A percentile compares a stretch with the other conserved stretches of the same genome.
Evolutionary conservation across 1,140 invertebrate genomes (phyloP).

Genomic region (Metaphire vulgaris): DNA sequence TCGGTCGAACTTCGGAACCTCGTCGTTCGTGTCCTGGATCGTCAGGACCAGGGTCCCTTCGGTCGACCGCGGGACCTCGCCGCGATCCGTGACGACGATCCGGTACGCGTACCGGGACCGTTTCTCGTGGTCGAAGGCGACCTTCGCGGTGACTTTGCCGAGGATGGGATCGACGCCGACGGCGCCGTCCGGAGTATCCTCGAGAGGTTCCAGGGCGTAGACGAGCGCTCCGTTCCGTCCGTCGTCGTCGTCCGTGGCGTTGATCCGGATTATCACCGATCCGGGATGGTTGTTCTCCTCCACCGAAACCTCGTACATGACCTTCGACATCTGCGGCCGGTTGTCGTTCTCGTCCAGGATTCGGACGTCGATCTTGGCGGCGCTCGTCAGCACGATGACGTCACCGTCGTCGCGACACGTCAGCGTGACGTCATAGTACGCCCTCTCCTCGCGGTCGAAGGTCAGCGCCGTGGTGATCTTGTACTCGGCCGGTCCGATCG

Average conservation of each 20-base stretch:
- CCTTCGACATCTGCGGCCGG: slow-evolving; percentile 25
- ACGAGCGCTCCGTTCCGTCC: slow-evolving; percentile 33
- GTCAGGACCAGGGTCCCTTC: slow-evolving; percentile 30
- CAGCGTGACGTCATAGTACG: slow-evolving; percentile 31
- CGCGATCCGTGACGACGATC: slow-evolving; percentile 34
- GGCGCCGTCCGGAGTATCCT: slow-evolving; percentile 28
- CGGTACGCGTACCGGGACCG: slow-evolving; percentile 27
- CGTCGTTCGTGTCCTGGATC: slow-evolving; percentile 26
- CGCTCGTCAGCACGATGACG: slow-evolving; percentile 32
- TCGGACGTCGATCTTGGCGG: slow-evolving; percentile 50
- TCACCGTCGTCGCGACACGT: slow-evolving; percentile 39
- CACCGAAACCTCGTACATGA: slow-evolving; percentile 22
- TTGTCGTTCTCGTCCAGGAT: slow-evolving; percentile 55
- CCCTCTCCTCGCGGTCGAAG: slow-evolving; percentile 32
- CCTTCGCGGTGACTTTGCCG: slow-evolving; percentile 31
- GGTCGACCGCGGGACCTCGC: slow-evolving; percentile 25
- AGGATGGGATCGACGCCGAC: slow-evolving; percentile 32
- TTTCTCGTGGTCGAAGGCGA: slow-evolving; percentile 35
- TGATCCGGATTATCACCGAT: slow-evolving; percentile 35
- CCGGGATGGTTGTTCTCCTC: slow-evolving; percentile 37
- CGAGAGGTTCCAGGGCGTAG: slow-evolving; percentile 38
- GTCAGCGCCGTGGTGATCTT: slow-evolving; percentile 35
- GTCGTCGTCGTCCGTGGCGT: slow-evolving; percentile 40
- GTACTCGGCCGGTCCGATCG: slow-evolving; percentile 33
- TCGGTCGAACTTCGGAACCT: slow-evolving; percentile 22